These are phyloP conservation scores for Scaptomyza pallida DNA, from an alignment of 1,140 invertebrate genomes.

Conservation along the genomic window DNA sequence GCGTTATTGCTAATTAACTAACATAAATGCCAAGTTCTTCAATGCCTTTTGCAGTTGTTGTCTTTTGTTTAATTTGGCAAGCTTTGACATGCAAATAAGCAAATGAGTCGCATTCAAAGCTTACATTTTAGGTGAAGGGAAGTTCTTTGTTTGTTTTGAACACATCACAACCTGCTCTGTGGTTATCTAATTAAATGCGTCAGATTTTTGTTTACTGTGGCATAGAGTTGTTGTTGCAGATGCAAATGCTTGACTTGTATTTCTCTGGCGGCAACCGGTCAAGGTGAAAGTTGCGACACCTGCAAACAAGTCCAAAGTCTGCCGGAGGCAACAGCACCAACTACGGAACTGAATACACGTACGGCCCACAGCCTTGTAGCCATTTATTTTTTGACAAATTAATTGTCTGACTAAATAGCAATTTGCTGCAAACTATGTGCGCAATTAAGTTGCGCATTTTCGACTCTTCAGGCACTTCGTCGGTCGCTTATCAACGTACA, in stretches of 20 bases:
- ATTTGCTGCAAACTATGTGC: conserved; percentile 39
- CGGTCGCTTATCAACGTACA: conserved; percentile 34
- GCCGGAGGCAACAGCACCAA: conserved; percentile 12
- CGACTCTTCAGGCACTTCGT: conserved; percentile 2
- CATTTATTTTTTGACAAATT: conserved; percentile 69
- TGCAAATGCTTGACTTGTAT: conserved; percentile 31
- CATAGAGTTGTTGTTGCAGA: conserved; percentile 30
- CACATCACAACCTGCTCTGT: conserved; percentile 3
- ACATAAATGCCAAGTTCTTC: conserved; percentile 54
- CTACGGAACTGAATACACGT: conserved; percentile 10
- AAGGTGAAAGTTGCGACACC: conserved; percentile 79
- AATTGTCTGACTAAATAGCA: conserved; percentile 72
- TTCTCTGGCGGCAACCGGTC: conserved; percentile 68
- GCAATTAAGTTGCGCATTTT: conserved; percentile 52
- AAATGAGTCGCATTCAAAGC: conserved; percentile 5
- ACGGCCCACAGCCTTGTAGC: conserved; percentile 12
- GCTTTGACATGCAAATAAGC: conserved; percentile 76
- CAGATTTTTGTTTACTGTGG: conserved; percentile 47
- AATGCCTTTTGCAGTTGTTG: conserved; percentile 48
- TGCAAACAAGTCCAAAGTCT: conserved; percentile 53
- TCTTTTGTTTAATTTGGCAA: conserved; percentile 58
- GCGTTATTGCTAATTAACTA: conserved; percentile 67
- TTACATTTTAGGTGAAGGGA: conserved; percentile 68
- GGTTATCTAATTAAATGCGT: conserved; percentile 60
- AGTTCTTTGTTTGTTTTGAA: conserved; percentile 65